Evolutionary conservation across 2,797 vertebrate species (phyloP), one percentile per base, ranked within the genome.

Genomic region (Phalanger gymnotis): DNA sequence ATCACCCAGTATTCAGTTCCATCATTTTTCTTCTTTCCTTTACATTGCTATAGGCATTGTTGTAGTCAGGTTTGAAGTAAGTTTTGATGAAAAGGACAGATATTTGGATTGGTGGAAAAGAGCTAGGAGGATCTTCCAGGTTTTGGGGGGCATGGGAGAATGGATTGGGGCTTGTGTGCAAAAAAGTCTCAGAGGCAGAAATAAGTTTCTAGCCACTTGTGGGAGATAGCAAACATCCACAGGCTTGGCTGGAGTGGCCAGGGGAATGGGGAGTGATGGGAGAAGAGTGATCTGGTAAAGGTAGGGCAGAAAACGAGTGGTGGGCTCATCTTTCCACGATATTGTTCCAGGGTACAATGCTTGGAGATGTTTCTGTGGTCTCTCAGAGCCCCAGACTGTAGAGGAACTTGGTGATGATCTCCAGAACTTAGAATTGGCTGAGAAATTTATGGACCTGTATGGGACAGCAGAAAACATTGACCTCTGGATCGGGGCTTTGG

Each of bases 401-500:
- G 96, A 98, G 0, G 98, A 99, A 22, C 98, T 99, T 92, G 98
- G 98, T 0, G 97, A 97, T 40, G 98, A 99, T 94, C 95, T 99
- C 61, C 97, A 96, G 40, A 99, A 98, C 93, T 96, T 58, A 90
- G 97, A 97, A 34, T 94, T 99, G 97, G 99, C 98, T 53, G 97
- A 98, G 53, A 99, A 98, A 96, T 98, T 99, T 55, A 97, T 99
- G 91, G 94, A 97, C n/a, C 97, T 99, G n/a, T 99, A 99, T 52
- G 98, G 98, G 90, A 99, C 98, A 0, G 98, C 98, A 0, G 97
- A 98, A 94, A 99, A 99, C 97, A 99, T 99, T 2, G 99, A 99
- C 12, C 97, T 99, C 93, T 99, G 99, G 99, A 98, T 99, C 66
- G 99, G 99, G 34, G 99, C 98, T 93, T 99, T 99, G 95, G 98